These are phyloP conservation scores for Drosophila navojoa DNA, from an alignment of 1,140 invertebrate species.

Conservation along the genomic window DNA sequence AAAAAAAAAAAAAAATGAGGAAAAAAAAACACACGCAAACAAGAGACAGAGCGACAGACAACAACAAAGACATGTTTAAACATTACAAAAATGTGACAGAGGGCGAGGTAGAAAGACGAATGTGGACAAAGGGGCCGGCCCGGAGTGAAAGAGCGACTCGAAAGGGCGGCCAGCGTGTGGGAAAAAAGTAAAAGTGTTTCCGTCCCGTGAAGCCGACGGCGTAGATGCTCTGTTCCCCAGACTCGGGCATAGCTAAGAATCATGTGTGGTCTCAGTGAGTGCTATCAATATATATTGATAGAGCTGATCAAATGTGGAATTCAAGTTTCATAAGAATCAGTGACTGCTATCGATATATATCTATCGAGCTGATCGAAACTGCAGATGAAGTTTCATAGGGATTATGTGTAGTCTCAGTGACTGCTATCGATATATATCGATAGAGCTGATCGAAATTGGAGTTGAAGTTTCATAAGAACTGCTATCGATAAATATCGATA, in stretches of 20 bases:
- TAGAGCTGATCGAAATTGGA: no score
- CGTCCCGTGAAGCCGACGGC: background rate
- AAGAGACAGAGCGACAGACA: background rate
- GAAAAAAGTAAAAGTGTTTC: constrained; percentile 11
- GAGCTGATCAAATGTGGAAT: no score
- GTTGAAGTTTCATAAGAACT: no score
- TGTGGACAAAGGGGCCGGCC: constrained; percentile 8
- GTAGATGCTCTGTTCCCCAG: background rate
- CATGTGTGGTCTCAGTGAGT: no score
- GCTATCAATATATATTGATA: background rate
- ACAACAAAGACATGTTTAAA: constrained; percentile 14
- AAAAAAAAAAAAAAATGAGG: constrained; percentile 27
- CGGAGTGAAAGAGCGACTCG: background rate
- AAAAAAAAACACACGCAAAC: constrained; percentile 9
- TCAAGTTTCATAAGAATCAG: no score
- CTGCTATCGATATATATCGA: no score
- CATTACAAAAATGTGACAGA: constrained; percentile 11
- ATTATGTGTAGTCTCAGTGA: no score
- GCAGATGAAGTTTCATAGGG: no score
- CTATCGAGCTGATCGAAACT: background rate
- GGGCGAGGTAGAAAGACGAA: constrained; percentile 3
- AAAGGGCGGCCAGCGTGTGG: background rate
- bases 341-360: no score
- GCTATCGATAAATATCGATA: no score
- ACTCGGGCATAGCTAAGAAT: no score